phyloP scores from a whole-genome alignment of 2,797 vertebrate species.

The Austrolebias charrua region DNA sequence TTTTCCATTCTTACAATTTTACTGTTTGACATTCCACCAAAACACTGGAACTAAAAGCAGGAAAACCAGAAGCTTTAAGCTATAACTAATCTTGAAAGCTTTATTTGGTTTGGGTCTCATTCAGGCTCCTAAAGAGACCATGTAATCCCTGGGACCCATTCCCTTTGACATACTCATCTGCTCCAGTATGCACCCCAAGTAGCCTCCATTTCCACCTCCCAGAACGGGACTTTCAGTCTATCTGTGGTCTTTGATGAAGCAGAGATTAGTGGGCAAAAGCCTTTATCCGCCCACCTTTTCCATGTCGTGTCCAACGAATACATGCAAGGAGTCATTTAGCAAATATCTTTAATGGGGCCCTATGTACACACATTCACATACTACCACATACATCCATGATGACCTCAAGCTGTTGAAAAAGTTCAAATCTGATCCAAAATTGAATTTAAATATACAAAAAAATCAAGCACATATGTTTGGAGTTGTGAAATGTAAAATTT shows the following conservation, averaged over 20 bases:
- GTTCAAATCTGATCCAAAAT: not conserved
- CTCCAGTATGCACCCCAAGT: not conserved
- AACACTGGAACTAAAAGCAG: slow-evolving; percentile 19
- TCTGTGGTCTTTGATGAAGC: slow-evolving; percentile 47
- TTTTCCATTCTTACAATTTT: slow-evolving; percentile 8
- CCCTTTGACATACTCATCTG: slow-evolving; percentile 37
- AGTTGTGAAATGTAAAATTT: slow-evolving; percentile 34
- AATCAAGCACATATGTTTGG: slow-evolving; percentile 36
- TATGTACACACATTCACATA: slow-evolving; percentile 33
- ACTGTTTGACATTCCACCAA: slow-evolving; percentile 16
- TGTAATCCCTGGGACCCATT: slow-evolving; percentile 49
- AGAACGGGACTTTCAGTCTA: slow-evolving; percentile 33
- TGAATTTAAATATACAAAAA: too few species aligned
- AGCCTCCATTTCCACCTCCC: not conserved
- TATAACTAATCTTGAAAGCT: slow-evolving; percentile 44
- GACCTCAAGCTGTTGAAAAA: slow-evolving; percentile 44
- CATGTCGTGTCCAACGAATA: slow-evolving; percentile 45
- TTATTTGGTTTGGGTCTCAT: slow-evolving; percentile 53
- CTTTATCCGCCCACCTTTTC: slow-evolving; percentile 52
- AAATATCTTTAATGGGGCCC: slow-evolving; percentile 38
- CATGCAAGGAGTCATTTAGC: slow-evolving; percentile 46
- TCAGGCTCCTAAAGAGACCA: slow-evolving; percentile 49
- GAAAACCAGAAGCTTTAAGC: slow-evolving; percentile 42
- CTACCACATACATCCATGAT: slow-evolving; percentile 52
- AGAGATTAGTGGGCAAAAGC: slow-evolving; percentile 41